Evolutionary conservation across 2,888 invertebrate genomes (phyloP).

Genomic region (Zeuzera pyrina): DNA sequence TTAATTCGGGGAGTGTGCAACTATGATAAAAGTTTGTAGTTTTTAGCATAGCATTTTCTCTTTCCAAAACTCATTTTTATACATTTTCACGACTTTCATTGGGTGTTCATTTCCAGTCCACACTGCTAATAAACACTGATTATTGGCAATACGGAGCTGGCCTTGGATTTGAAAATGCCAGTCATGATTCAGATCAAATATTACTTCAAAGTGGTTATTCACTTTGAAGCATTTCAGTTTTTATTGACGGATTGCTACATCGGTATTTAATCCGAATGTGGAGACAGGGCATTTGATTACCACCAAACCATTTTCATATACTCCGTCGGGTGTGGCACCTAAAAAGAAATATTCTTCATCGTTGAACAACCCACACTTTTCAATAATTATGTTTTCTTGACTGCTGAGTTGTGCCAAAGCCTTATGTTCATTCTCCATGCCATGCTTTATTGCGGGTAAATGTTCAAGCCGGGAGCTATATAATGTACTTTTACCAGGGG

Average conservation of each 20-base stretch:
- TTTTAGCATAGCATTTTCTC: conserved; percentile 1
- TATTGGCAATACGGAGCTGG: conserved; percentile 5
- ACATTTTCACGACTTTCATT: conserved; percentile 1
- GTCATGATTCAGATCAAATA: conserved; percentile 2
- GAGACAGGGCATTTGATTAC: conserved; percentile 6
- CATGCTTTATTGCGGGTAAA: neutral
- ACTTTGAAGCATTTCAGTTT: conserved; percentile 2
- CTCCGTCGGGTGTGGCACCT: conserved; percentile 5
- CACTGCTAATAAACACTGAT: conserved; percentile 5
- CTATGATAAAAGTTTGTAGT: too few species aligned
- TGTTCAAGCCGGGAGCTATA: neutral
- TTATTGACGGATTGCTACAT: neutral
- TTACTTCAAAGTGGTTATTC: conserved; percentile 3
- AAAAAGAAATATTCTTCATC: conserved; percentile 7
- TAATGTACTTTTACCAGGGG: neutral
- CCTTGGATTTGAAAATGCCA: conserved; percentile 4
- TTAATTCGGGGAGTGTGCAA: conserved; percentile 1
- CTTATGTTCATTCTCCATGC: neutral
- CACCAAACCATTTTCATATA: conserved; percentile 3
- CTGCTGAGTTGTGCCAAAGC: neutral
- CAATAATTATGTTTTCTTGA: conserved; percentile 1
- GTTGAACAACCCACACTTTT: conserved; percentile 6
- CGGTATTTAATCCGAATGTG: conserved; percentile 5
- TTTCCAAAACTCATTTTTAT: conserved; percentile 2
- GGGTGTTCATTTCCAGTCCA: conserved; percentile 3